Percentiles rank a stretch among this genome's conserved stretches.
phyloP scores from a whole-genome alignment of 2,113 vertebrate species.

The Apodemus sylvaticus region DNA sequence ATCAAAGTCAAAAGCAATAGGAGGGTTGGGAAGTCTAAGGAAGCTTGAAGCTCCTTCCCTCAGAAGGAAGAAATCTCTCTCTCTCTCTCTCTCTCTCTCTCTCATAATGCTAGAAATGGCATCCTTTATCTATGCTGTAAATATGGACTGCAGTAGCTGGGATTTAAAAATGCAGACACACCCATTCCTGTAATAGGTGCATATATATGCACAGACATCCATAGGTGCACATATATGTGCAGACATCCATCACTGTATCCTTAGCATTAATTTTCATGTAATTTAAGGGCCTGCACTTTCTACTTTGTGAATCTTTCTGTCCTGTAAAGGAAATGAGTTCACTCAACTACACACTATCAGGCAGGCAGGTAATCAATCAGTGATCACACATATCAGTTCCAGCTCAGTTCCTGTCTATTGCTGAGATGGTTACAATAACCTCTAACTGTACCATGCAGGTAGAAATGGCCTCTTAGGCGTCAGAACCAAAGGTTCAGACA shows the following conservation, averaged over 20 bases:
- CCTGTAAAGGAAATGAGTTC: slow-evolving; percentile 85
- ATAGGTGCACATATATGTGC: slow-evolving; percentile 64
- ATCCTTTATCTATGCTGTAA: slow-evolving; percentile 56
- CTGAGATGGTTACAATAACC: slow-evolving; percentile 86
- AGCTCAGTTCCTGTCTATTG: slow-evolving; percentile 83
- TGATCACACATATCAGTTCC: slow-evolving; percentile 86
- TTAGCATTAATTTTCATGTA: slow-evolving; percentile 76
- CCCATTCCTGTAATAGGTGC: slow-evolving; percentile 45
- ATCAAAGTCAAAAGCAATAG: slow-evolving; percentile 32
- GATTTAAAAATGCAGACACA: slow-evolving; percentile 38
- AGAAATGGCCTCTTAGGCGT: slow-evolving; percentile 74
- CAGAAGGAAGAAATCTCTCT: slow-evolving; percentile 22
- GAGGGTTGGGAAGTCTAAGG: not conserved
- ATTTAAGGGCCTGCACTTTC: slow-evolving; percentile 82
- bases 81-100: not conserved
- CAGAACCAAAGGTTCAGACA: slow-evolving; percentile 64
- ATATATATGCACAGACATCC: slow-evolving; percentile 64
- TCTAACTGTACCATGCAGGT: slow-evolving; percentile 81
- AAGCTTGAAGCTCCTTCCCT: slow-evolving; percentile 34
- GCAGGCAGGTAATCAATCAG: slow-evolving; percentile 87
- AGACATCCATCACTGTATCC: slow-evolving; percentile 61
- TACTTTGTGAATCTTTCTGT: slow-evolving; percentile 84
- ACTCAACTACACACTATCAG: slow-evolving; percentile 81
- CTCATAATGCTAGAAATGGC: not conserved
- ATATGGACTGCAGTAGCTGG: not conserved